Base-by-base conservation (phyloP, 2,113 vertebrate genomes). In the Abramis brama region DNA sequence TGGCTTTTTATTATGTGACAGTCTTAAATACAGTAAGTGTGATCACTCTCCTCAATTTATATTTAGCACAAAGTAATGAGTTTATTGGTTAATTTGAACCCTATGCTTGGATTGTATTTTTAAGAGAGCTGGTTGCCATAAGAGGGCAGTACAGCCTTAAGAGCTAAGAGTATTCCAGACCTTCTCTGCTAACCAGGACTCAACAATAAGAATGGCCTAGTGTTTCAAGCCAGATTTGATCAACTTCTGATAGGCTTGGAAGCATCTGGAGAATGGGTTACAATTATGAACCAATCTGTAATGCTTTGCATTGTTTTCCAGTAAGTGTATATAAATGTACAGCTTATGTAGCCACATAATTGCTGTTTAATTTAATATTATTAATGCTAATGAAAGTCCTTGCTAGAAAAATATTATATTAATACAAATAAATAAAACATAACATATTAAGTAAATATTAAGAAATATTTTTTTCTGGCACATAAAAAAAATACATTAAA, bases 131-230 rank as follows among this genome's bases (percentile, higher is more conserved):
- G 10, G 45, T 50, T 62, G 50, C 88, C 90, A 90, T 62, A 25
- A 89, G 90, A 89, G 83, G 84, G 88, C 86, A 81, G 47, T 59
- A 33, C 59, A 86, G 33, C 43, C 27, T 77, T 25, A n/a, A 25
- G 6, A 70, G 85, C 33, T 2, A 62, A 10, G 66, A 66, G 33
- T n/a, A 50, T 10, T 70, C 57, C 3, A 45, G 66, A 4, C 21
- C 19, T 82, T 68, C n/a, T n/a, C 15, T 70, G 11, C 6, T 68
- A 68, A 36, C 30, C 30, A 68, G 30, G 15, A 4, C 30, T 36
- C 30, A 70, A 36, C 68, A 45, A 25, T 74, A 45, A 74, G 39
- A 39, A 73, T 25, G 39, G 23, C 71, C 11, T 9, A 74, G 17
- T 11, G 19, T 70, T 70, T 71, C 33, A 11, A 2, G 33, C 4